Percentiles rank a stretch among this genome's conserved stretches.
Evolutionary conservation across 2,113 vertebrate species (phyloP).

Genomic region (Hemiscyllium ocellatum): DNA sequence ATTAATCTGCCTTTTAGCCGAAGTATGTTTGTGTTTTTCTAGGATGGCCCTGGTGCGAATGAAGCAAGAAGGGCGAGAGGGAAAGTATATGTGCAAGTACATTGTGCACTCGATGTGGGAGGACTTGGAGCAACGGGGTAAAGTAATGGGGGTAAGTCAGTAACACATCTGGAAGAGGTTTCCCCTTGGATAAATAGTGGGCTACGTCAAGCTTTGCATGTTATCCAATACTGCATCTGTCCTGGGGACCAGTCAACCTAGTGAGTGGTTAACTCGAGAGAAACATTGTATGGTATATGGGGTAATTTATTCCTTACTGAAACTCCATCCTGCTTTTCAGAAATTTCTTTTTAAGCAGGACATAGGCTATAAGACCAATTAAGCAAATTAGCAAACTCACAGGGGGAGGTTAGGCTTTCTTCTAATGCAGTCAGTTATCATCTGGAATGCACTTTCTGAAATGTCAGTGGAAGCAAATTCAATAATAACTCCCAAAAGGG

Average conservation of each 20-base stretch:
- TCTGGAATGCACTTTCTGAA: background rate
- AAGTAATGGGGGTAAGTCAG: constrained; percentile 90
- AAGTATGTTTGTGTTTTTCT: constrained; percentile 22
- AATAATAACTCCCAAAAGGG: background rate
- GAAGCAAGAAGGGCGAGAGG: constrained; percentile 87
- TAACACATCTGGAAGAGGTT: constrained; percentile 26
- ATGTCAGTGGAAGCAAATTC: background rate
- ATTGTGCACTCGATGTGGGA: constrained; percentile 98
- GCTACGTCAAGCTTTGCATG: background rate
- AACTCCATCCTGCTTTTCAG: background rate
- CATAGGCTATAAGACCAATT: background rate
- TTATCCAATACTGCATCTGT: background rate
- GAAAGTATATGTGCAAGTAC: constrained; percentile 92
- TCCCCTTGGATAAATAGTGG: background rate
- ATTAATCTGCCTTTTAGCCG: background rate
- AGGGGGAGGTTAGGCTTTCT: background rate
- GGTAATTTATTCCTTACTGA: background rate
- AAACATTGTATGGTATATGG: background rate
- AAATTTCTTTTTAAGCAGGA: background rate
- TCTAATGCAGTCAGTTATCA: background rate
- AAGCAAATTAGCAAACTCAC: background rate
- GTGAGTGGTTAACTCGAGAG: background rate
- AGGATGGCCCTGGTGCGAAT: constrained; percentile 98
- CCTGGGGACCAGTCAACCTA: background rate
- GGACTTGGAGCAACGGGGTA: constrained; percentile 87